Evolutionary conservation across 2,888 invertebrate genomes (phyloP), one percentile per base, ranked within the genome.

Genomic region (Catocala sponsa): DNA sequence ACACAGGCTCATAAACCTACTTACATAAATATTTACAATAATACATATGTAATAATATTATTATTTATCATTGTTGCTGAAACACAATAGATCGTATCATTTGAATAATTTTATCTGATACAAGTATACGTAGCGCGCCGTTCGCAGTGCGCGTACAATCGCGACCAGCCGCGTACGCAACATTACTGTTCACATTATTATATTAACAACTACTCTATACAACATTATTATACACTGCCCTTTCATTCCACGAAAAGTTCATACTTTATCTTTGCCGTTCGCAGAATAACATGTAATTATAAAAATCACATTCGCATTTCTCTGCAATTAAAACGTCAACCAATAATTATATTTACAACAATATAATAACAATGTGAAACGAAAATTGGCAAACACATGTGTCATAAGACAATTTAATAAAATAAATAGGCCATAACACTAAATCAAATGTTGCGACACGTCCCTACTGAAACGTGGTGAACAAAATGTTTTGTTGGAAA

Each of bases 51-150:
- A 88, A 88, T 91, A 89, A 88, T 91, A 90, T 88, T 89, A 89
- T 89, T 91, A 90, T 92, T 90, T 91, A 92, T 91, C 91, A 91
- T 91, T 91, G 92, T 92, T 89, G 85, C 86, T 87, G 90, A 89
- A 91, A 89, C 87, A 91, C 92, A 92, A 92, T 91, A 92, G 91
- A 91, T 91, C 89, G 89, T 92, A 92, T 92, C 90, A 91, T 93
- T 92, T 92, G 91, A 92, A 92, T 93, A 91, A 91, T 91, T 91
- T 91, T 91, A 91, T 92, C 91, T 87, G 88, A 89, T 89, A 87
- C 88, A 89, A 88, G 87, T 88, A 88, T 90, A 89, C 84, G 83
- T 85, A 85, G 62, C 82, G 75, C 78, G 74, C 82, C 75, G 74
- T 68, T 67, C 67, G 63, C 65, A 46, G 57, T 32, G 33, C n/a